Evolutionary conservation across 2,888 invertebrate species (phyloP).

Genomic region (Merodon equestris): DNA sequence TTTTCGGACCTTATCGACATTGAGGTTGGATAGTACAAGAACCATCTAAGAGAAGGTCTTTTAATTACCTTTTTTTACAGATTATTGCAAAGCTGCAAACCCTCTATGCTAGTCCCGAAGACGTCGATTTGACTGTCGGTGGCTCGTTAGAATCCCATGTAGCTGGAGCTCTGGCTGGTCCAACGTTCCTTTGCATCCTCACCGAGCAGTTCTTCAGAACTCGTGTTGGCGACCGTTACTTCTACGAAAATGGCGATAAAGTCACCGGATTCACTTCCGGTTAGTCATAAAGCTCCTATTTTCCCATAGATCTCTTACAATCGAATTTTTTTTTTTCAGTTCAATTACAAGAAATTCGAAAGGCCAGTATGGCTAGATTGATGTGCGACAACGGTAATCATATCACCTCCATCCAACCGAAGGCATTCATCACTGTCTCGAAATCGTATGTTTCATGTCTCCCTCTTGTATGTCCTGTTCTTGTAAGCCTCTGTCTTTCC

Average conservation of each 20-base stretch:
- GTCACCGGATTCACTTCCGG: conserved; percentile 84
- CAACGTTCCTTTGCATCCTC: conserved; percentile 92
- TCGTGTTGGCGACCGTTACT: conserved; percentile 91
- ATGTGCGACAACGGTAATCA: conserved; percentile 89
- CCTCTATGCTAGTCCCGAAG: conserved; percentile 86
- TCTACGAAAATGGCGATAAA: conserved; percentile 86
- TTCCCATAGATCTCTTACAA: not conserved
- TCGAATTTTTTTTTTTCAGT: conserved; percentile 73
- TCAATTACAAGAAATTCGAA: conserved; percentile 89
- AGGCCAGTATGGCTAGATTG: conserved; percentile 87
- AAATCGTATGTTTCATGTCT: conserved; percentile 79
- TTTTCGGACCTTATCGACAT: conserved; percentile 84
- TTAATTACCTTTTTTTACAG: conserved; percentile 51
- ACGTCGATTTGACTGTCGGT: conserved; percentile 92
- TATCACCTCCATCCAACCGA: conserved; percentile 83
- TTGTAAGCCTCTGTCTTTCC: conserved; percentile 71
- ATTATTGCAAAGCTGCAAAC: conserved; percentile 82
- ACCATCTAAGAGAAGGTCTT: not conserved
- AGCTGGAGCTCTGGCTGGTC: conserved; percentile 88
- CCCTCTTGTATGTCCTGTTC: no score
- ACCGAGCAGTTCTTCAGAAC: conserved; percentile 93
- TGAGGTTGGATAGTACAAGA: conserved; percentile 78
- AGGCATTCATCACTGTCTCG: conserved; percentile 84
- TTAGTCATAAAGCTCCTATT: conserved; percentile 47
- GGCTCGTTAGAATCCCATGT: conserved; percentile 89